phyloP scores from a whole-genome alignment of 1,140 invertebrate species.

The Bacillus rossius region DNA sequence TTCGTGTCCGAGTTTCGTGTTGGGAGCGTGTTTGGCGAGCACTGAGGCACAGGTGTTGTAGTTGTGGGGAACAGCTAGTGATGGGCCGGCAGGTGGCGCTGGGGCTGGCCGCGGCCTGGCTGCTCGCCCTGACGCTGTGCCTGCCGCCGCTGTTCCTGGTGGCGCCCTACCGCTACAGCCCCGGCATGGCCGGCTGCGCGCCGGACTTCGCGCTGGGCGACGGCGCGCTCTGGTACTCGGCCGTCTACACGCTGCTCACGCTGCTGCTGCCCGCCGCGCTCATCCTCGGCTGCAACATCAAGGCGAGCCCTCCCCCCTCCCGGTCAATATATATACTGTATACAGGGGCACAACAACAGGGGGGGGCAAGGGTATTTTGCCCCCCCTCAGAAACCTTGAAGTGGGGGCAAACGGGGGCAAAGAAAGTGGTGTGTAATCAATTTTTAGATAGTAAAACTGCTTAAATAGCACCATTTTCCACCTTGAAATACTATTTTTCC shows the following conservation, averaged over 20 bases:
- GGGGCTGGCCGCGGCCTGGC: too few species aligned
- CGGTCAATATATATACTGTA: neutral
- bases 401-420: too few species aligned
- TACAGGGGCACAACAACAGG: too few species aligned
- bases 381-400: too few species aligned
- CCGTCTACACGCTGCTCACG: conserved; percentile 57
- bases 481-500: too few species aligned
- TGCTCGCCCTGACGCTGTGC: conserved; percentile 19
- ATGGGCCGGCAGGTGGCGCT: conserved; percentile 50
- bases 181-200: conserved; percentile 53
- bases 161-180: conserved; percentile 43
- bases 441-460: too few species aligned
- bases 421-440: too few species aligned
- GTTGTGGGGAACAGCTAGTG: conserved; percentile 40
- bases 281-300: conserved; percentile 66
- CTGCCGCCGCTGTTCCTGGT: conserved; percentile 43
- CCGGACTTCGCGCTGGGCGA: conserved; percentile 58
- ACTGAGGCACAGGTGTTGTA: too few species aligned
- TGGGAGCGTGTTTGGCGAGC: too few species aligned
- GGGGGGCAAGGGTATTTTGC: too few species aligned
- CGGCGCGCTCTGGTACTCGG: conserved; percentile 52
- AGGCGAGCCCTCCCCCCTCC: conserved; percentile 34
- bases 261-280: conserved; percentile 59
- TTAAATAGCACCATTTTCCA: too few species aligned
- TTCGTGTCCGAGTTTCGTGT: too few species aligned